Base-by-base conservation (phyloP, 2,888 invertebrate species). In the Fragum whitleyi region DNA sequence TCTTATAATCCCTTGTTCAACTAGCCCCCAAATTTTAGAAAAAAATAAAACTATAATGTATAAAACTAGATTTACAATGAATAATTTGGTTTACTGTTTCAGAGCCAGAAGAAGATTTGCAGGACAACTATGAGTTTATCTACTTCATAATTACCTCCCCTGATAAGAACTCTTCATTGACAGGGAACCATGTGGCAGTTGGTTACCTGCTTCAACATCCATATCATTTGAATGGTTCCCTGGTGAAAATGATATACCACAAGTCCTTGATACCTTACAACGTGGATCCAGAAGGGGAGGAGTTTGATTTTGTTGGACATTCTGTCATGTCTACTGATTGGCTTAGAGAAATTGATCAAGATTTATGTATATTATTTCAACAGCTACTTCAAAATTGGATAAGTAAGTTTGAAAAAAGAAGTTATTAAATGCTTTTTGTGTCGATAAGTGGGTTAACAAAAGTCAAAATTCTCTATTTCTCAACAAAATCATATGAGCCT, bases 61-160 rank as follows among this genome's bases (percentile, higher is more conserved):
- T n/a, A n/a, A n/a, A n/a, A n/a, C n/a, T n/a, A n/a, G n/a, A n/a
- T n/a, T n/a, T n/a, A n/a, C n/a, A n/a, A n/a, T n/a, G n/a, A n/a
- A n/a, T n/a, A n/a, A n/a, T n/a, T n/a, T n/a, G n/a, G n/a, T n/a
- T n/a, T n/a, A n/a, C n/a, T n/a, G n/a, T 82, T 79, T 29, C 69
- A 89, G 89, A 89, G 51, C 88, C 87, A 61, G 89, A 89, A 39
- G 89, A 89, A 61, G 89, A 88, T 19, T 74, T 82, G 2, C 79
- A 84, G 36, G 81, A 79, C n/a, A 77, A 83, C 55, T 82, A 81
- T 70, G 86, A 87, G 57, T 89, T 82, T 62, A 69, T 87, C 9
- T 83, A 87, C 67, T 87, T 89, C 70, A 61, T 88, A n/a, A 75
- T 88, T 72, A 83, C 86, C 69, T 78, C 81, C 80, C 85, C 83